Conservation (phyloP, 2,113 vertebrate genomes). For the Poeciliopsis turrubarensis region DNA sequence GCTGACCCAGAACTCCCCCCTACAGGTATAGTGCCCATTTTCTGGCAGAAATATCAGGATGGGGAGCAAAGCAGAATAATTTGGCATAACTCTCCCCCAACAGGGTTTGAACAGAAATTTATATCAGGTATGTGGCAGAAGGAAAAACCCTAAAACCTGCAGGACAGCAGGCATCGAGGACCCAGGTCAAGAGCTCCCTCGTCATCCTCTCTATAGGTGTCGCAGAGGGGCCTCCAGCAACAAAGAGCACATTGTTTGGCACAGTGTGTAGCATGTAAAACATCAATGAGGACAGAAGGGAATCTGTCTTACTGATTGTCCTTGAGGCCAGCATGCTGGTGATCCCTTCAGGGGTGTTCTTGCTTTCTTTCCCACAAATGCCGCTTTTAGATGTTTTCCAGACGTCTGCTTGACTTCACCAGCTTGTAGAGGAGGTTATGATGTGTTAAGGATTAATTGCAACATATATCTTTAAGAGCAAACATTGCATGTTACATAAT, state of each 20-base stretch:
- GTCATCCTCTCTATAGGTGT: slow-evolving; percentile 28
- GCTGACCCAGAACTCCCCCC: too few species aligned
- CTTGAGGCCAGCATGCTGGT: neutral
- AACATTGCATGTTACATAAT: slow-evolving; percentile 43
- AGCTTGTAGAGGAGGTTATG: slow-evolving; percentile 47
- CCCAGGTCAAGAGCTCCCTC: neutral
- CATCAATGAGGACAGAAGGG: slow-evolving; percentile 61
- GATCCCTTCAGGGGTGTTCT: neutral
- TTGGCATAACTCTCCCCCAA: too few species aligned
- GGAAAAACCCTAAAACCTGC: neutral
- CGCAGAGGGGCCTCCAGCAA: slow-evolving; percentile 22
- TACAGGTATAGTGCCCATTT: too few species aligned
- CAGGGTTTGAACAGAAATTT: neutral
- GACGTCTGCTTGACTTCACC: slow-evolving; percentile 36
- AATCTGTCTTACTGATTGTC: slow-evolving; percentile 65
- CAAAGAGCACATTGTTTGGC: slow-evolving; percentile 61
- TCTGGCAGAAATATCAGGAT: too few species aligned
- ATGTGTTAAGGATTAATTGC: slow-evolving; percentile 68
- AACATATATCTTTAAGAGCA: slow-evolving; percentile 35
- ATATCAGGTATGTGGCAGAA: neutral
- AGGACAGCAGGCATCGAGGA: neutral
- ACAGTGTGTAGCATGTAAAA: slow-evolving; percentile 38
- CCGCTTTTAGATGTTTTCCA: slow-evolving; percentile 66
- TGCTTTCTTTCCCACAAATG: slow-evolving; percentile 18
- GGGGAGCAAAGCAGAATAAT: too few species aligned